Evolutionary conservation across 2,888 invertebrate genomes (phyloP).

Genomic region (Pterostichus niger): DNA sequence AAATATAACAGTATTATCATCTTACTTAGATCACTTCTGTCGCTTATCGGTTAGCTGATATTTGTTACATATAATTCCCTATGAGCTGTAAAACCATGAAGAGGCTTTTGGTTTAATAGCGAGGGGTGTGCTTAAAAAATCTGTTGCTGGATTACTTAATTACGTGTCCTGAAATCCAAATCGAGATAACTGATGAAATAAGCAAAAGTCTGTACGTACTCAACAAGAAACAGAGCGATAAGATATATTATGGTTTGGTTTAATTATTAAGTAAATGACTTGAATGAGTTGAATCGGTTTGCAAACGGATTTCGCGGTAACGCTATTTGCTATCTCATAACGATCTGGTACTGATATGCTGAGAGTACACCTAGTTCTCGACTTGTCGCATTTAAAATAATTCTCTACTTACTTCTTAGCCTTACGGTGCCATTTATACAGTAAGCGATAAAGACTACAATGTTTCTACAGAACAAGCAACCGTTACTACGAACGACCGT

Average conservation of each 20-base stretch:
- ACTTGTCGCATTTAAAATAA: conserved; percentile 51
- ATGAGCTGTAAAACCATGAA: conserved; percentile 67
- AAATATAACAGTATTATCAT: conserved; percentile 76
- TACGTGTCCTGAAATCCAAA: conserved; percentile 33
- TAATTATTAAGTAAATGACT: background rate
- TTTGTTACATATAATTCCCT: conserved; percentile 59
- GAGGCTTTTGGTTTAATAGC: conserved; percentile 66
- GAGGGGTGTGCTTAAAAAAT: conserved; percentile 54
- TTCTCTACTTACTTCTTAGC: conserved; percentile 38
- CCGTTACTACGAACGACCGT: conserved; percentile 51
- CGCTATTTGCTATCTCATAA: conserved; percentile 47
- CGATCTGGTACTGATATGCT: conserved; percentile 43
- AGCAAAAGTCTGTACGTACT: background rate
- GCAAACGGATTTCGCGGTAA: conserved; percentile 57
- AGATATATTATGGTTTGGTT: conserved; percentile 20
- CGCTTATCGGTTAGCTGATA: conserved; percentile 56
- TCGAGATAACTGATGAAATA: conserved; percentile 22
- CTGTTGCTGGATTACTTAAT: conserved; percentile 46
- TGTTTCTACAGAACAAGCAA: conserved; percentile 36
- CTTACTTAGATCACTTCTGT: conserved; percentile 62
- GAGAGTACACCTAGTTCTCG: conserved; percentile 38
- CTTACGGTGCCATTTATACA: conserved; percentile 56
- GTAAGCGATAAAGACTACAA: conserved; percentile 44
- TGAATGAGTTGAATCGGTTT: conserved; percentile 22
- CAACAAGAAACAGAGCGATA: background rate